Base-by-base conservation (phyloP, 2,888 invertebrate species). In the Standfussiana lucernea region DNA sequence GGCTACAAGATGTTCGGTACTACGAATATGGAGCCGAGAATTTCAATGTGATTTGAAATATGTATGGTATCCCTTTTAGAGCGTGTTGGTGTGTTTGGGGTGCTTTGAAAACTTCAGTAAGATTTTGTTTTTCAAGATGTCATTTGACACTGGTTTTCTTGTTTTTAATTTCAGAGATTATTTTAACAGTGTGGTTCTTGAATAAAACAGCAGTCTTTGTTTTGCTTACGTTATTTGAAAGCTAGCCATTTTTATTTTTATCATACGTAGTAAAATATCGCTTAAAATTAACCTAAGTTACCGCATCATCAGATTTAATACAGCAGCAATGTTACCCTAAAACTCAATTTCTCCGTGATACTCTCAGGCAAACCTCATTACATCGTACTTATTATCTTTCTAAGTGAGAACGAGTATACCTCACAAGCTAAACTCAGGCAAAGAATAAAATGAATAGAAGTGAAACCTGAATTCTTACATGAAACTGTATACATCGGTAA, bases 1-100 rank as follows among this genome's bases (percentile, higher is more conserved):
- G 47, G 13, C 53, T 77, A 85, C 77, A 70, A 82, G 47, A 83
- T 70, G 18, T 78, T 65, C 18, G 45, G 28, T n/a, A 72, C 70
- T 77, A 76, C 53, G 50, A 77, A 53, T 69, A 45, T 3, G 13
- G 42, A 35, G n/a, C 13, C 11, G 35, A 73, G 21, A 70, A 69
- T 70, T 66, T 66, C 8, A 5, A 56, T 59, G 32, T 61, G 50
- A 66, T 56, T 72, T 67, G 5, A 37, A 53, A 53, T 59, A 53
- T 45, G 4, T 53, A 45, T 37, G 28, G 3, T 47, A 37, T 28
- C 32, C 32, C 35, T 47, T 28, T 47, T 28, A 45, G 18, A 37
- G 24, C 13, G 6, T 28, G 28, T 56, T 37, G 5, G 28, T 37
- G 5, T 65, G 4, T 77, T 40, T 65, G 3, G 24, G 18, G 18